A percentile compares a stretch with the other conserved stretches of the same genome.
Evolutionary conservation across 2,888 invertebrate genomes (phyloP).

Genomic region (Ochropacha duplaris): DNA sequence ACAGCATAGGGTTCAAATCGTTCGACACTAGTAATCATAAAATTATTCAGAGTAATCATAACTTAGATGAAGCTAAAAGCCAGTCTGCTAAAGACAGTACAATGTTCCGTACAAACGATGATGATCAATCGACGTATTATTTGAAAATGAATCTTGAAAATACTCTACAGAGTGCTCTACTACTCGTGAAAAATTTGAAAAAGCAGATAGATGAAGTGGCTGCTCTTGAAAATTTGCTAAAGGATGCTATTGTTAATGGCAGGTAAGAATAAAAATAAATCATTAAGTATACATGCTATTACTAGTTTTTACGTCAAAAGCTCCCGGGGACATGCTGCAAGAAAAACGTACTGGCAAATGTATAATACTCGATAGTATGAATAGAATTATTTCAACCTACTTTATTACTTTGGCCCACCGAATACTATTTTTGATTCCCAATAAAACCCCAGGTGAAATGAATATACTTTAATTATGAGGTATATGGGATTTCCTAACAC

Average conservation of each 20-base stretch:
- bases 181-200: conserved; percentile 48
- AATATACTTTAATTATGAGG: too few relatives aligned
- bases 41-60: conserved; percentile 20
- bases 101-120: conserved; percentile 6
- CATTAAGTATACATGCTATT: too few relatives aligned
- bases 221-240: conserved; percentile 48
- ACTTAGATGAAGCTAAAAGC: conserved; percentile 7
- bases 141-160: conserved; percentile 51
- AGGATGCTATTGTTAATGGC: conserved; percentile 63
- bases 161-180: conserved; percentile 48
- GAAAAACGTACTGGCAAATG: too few relatives aligned
- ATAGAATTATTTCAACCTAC: too few relatives aligned
- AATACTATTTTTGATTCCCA: too few relatives aligned
- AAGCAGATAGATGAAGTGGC: conserved; percentile 46
- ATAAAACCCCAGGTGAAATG: neutral
- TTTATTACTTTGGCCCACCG: too few relatives aligned
- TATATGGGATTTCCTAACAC: neutral
- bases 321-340: too few relatives aligned
- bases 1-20: conserved; percentile 19
- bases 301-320: too few relatives aligned
- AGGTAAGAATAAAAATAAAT: too few relatives aligned
- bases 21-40: conserved; percentile 30
- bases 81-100: neutral
- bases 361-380: too few relatives aligned
- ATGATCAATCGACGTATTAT: conserved; percentile 23